Evolutionary conservation across 2,113 vertebrate species (phyloP).

Genomic region (Alexandromys fortis): DNA sequence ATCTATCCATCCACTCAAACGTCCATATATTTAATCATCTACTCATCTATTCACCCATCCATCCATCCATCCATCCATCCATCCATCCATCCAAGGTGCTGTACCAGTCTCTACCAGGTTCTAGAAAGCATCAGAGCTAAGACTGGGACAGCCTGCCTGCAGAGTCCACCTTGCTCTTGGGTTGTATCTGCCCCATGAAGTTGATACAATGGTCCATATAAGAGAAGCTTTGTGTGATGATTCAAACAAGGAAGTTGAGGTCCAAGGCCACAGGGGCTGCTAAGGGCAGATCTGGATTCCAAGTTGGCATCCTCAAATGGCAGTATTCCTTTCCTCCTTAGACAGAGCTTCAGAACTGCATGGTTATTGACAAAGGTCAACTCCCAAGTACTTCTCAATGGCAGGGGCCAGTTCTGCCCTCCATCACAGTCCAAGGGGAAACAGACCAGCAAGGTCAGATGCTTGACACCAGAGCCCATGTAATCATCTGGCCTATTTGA

Average conservation of each 20-base stretch:
- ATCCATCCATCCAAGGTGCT: not conserved
- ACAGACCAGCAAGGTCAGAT: not conserved
- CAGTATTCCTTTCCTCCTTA: not conserved
- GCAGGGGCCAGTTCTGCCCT: not conserved
- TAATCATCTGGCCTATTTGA: not conserved
- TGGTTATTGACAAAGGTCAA: not conserved
- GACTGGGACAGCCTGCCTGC: not conserved
- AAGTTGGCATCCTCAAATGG: not conserved
- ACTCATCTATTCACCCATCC: not conserved
- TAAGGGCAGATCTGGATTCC: not conserved
- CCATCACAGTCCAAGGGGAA: not conserved
- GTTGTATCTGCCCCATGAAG: fast-evolving
- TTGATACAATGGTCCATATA: fast-evolving
- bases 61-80: not conserved
- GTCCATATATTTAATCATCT: not conserved
- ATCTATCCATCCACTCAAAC: not conserved
- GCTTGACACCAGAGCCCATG: fast-evolving
- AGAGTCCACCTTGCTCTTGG: fast-evolving
- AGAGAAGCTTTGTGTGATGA: not conserved
- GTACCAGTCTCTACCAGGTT: not conserved
- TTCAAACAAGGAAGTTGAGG: not conserved
- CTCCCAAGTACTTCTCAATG: not conserved
- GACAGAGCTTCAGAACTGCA: not conserved
- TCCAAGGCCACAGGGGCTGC: not conserved
- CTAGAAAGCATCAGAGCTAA: not conserved